phyloP scores from a whole-genome alignment of 2,888 invertebrate genomes.

The Parnassius smintheus region DNA sequence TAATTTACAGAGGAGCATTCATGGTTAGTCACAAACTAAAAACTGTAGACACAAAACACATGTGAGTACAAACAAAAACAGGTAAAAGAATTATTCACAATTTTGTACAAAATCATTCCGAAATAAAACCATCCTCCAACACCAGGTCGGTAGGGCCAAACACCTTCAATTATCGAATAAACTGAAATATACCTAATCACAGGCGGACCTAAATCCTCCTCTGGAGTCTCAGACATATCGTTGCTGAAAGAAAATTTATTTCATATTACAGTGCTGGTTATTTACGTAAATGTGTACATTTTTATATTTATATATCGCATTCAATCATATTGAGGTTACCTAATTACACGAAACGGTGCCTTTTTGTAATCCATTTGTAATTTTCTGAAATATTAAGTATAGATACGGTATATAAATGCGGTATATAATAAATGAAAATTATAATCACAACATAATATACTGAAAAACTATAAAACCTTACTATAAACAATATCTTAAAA shows the following conservation, averaged over 20 bases:
- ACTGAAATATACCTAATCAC: constrained; percentile 68
- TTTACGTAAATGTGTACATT: constrained; percentile 19
- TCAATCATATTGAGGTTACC: constrained; percentile 48
- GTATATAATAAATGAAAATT: constrained; percentile 3
- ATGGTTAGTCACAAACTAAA: constrained; percentile 22
- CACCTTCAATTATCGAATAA: constrained; percentile 46
- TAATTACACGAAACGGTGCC: constrained; percentile 57
- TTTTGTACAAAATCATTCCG: constrained; percentile 13
- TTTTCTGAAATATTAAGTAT: constrained; percentile 61
- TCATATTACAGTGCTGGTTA: constrained; percentile 45
- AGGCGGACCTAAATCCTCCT: constrained; percentile 52
- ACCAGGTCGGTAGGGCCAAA: constrained; percentile 32
- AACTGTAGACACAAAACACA: constrained; percentile 2
- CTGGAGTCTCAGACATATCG: constrained; percentile 59
- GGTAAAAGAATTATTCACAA: constrained; percentile 22
- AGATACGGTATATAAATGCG: constrained; percentile 25
- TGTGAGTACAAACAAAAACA: constrained; percentile 8
- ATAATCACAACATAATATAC: constrained; percentile 15
- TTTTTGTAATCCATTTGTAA: constrained; percentile 47
- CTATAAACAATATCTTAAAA: not conserved
- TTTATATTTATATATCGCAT: constrained; percentile 22
- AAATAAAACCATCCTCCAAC: constrained; percentile 25
- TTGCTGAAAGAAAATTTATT: constrained; percentile 71
- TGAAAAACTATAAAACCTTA: constrained; percentile 1
- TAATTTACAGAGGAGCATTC: constrained; percentile 19